Evolutionary conservation across 2,888 invertebrate species (phyloP).

Genomic region (Notodonta dromedarius): DNA sequence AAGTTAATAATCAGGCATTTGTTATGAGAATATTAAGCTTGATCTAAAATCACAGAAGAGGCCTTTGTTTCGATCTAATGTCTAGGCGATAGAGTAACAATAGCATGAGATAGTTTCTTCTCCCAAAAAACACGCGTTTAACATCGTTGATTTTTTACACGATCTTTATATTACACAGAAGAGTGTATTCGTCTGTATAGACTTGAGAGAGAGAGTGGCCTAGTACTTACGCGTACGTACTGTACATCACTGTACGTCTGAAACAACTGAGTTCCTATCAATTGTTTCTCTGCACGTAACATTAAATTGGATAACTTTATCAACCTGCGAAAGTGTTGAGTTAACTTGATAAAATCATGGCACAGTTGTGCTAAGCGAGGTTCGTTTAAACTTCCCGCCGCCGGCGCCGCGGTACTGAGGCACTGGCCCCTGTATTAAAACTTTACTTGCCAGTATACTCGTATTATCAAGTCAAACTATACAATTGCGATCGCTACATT

Average conservation of each 20-base stretch:
- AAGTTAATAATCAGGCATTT: not conserved
- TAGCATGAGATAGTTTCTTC: no score
- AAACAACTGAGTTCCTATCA: not conserved
- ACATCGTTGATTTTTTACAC: no score
- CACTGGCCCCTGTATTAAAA: not conserved
- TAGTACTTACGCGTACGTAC: no score
- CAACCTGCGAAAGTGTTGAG: not conserved
- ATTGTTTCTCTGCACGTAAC: not conserved
- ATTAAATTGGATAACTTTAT: conserved; percentile 2
- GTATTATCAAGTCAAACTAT: not conserved
- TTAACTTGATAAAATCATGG: not conserved
- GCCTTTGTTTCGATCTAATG: no score
- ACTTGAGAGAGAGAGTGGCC: no score
- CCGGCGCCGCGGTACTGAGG: not conserved
- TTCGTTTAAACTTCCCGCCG: not conserved
- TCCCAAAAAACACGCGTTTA: no score
- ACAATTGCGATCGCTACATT: not conserved
- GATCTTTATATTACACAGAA: no score
- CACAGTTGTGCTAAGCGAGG: not conserved
- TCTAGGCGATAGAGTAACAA: no score
- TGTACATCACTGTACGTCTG: not conserved
- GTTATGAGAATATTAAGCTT: no score
- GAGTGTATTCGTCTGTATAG: no score
- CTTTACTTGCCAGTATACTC: not conserved
- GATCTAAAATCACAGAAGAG: no score